Evolutionary conservation across 2,888 invertebrate genomes (phyloP).

Genomic region (Idaea dimidiata): DNA sequence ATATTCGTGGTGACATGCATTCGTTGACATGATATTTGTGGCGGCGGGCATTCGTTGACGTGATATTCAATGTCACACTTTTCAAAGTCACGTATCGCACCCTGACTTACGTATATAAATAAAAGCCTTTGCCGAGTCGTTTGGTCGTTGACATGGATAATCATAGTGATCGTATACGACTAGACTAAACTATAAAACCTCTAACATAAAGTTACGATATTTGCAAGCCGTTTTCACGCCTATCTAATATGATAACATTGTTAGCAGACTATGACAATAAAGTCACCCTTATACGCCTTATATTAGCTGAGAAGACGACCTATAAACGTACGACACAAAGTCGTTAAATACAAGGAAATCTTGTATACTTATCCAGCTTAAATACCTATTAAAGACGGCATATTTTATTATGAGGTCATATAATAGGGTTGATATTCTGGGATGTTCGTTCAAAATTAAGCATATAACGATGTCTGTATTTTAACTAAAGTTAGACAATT

Average conservation of each 20-base stretch:
- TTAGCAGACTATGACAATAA: conserved; percentile 17
- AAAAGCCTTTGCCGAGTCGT: too few relatives aligned
- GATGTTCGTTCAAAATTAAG: background rate
- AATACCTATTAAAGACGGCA: background rate
- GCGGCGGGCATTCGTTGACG: too few relatives aligned
- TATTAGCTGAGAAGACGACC: conserved; percentile 11
- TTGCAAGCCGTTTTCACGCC: conserved; percentile 13
- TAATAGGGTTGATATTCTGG: background rate
- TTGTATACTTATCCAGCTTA: background rate
- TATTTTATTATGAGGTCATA: background rate
- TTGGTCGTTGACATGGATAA: too few relatives aligned
- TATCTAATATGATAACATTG: conserved; percentile 10
- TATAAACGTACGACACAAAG: conserved; percentile 11
- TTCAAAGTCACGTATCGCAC: too few relatives aligned
- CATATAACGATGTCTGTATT: background rate
- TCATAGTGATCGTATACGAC: background rate
- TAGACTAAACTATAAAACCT: background rate
- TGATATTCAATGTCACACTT: too few relatives aligned
- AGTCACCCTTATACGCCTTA: conserved; percentile 8
- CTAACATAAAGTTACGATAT: conserved; percentile 12
- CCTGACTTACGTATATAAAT: too few relatives aligned
- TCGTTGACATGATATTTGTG: too few relatives aligned
- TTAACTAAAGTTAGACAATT: too few relatives aligned
- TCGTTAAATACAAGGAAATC: conserved; percentile 7
- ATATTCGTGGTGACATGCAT: too few relatives aligned